Percentiles rank a stretch among this genome's conserved stretches.
phyloP scores from a whole-genome alignment of 2,888 invertebrate genomes.

The Azorinus chamasolen region DNA sequence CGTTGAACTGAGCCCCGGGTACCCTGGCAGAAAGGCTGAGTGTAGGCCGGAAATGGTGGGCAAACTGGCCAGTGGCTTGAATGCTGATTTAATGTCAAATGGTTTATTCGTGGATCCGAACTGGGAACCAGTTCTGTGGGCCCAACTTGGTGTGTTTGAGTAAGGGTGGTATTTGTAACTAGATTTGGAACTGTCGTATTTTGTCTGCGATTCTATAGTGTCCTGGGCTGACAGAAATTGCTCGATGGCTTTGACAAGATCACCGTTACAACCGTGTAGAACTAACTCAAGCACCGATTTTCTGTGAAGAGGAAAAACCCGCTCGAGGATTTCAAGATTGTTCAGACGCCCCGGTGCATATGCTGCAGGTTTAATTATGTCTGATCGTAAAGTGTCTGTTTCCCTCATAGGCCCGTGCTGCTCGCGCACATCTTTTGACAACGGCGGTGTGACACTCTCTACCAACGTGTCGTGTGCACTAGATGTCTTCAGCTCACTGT shows the following conservation, averaged over 20 bases:
- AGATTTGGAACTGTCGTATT: constrained; percentile 33
- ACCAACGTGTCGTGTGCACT: constrained; percentile 9
- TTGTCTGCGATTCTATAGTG: constrained; percentile 77
- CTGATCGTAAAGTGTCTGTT: background rate
- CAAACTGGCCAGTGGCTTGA: constrained; percentile 82
- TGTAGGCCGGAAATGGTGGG: constrained; percentile 73
- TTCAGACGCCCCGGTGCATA: constrained; percentile 87
- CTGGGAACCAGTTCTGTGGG: constrained; percentile 56
- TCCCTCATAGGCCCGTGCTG: background rate
- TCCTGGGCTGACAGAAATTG: constrained; percentile 89
- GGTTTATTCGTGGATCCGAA: constrained; percentile 58
- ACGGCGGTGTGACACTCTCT: constrained; percentile 2
- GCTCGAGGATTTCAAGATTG: constrained; percentile 92
- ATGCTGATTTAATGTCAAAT: constrained; percentile 84
- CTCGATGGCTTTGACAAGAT: constrained; percentile 95
- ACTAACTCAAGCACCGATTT: constrained; percentile 96
- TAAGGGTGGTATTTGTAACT: constrained; percentile 65
- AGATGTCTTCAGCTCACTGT: constrained; percentile 25
- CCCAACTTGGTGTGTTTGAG: constrained; percentile 55
- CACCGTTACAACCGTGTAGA: constrained; percentile 96
- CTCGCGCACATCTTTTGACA: constrained; percentile 1
- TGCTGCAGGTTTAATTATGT: constrained; percentile 73
- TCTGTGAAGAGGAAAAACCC: constrained; percentile 94
- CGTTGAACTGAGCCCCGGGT: constrained; percentile 46
- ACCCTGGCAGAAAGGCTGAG: constrained; percentile 80